Evolutionary conservation across 2,797 vertebrate genomes (phyloP), one percentile per base, ranked within the genome.

Genomic region (Hypotaenidia okinawae): DNA sequence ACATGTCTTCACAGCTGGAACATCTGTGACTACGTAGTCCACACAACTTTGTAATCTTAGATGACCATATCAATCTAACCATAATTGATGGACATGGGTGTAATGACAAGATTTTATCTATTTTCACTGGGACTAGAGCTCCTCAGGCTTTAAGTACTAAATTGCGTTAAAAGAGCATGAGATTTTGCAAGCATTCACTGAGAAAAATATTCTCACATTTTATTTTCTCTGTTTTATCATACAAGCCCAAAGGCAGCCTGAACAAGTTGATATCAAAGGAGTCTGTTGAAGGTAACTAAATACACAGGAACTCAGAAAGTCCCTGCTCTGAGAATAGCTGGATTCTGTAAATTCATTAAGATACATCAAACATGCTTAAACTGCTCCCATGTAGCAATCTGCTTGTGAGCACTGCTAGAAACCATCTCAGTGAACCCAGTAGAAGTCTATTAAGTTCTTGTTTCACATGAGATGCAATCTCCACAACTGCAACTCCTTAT

Each of bases 1-100:
- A 77, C 77, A 84, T 74, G 86, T 52, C 33, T 54, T 95, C 51
- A 3, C 77, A 87, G 66, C 89, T 77, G 66, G 72, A 97, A 94
- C 37, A 92, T 90, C 63, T 93, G 55, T 72, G 69, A 41, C 51
- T 83, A 54, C 89, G 87, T 92, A 47, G 9, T 2, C 88, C 51
- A 52, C 58, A 90, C 47, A 58, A 76, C 72, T 94, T 35, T 75
- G 47, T 86, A 81, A 49, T 90, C 70, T 58, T 63, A 89, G 55
- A 52, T 69, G 87, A 35, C 79, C 81, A 9, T 67, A 59, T 83
- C 74, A 95, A 95, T 63, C 89, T 90, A 49, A 81, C 84, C 54
- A 7, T 95, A 88, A 66, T 67, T 73, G 45, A 82, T 10, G 5
- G 79, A 59, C 68, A 66, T 4, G 19, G 35, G 37, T 9, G 4